Base-by-base conservation (phyloP, 2,113 vertebrate species). In the Aleadryas rufinucha region DNA sequence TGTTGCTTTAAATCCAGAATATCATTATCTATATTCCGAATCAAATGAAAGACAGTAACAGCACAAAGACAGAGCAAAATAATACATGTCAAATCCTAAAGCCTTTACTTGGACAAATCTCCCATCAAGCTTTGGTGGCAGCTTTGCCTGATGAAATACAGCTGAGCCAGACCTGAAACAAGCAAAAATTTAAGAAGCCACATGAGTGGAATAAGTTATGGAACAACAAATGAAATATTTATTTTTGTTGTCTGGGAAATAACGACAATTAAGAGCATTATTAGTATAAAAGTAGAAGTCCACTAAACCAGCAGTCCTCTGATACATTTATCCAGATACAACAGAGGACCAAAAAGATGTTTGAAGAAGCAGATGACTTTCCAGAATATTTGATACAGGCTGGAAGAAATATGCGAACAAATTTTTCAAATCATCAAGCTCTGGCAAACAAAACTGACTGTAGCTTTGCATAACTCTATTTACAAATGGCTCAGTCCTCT, bases 1-100 rank as follows among this genome's bases (percentile, higher is more conserved):
- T 92, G 39, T 65, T 95, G 50, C 75, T 97, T 96, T 92, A 82
- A 84, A 95, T 93, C 42, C 95, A 76, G 88, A 97, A 92, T 92
- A 82, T 95, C 94, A 89, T 96, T 94, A 93, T 77, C 79, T 90
- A 39, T 83, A 93, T 95, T 95, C 80, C 82, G 87, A 95, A 84
- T 88, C 60, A 95, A 95, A 92, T 88, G 77, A 93, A 90, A 95
- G 77, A 78, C 63, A 94, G 45, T 42, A 91, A 74, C 31, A 63
- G 65, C 69, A 86, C 27, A 92, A 83, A 87, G 53, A 68, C 15
- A 59, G 8, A 78, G 64, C 49, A 95, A 92, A 94, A 96, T 59
- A 81, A 44, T 59, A 70, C 41, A 71, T 64, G 95, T 90, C 60
- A 93, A 86, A 76, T 81, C 65, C 45, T 87, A 90, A 68, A 92